Evolutionary conservation across 2,797 vertebrate genomes (phyloP).

Genomic region (Paguma larvata): DNA sequence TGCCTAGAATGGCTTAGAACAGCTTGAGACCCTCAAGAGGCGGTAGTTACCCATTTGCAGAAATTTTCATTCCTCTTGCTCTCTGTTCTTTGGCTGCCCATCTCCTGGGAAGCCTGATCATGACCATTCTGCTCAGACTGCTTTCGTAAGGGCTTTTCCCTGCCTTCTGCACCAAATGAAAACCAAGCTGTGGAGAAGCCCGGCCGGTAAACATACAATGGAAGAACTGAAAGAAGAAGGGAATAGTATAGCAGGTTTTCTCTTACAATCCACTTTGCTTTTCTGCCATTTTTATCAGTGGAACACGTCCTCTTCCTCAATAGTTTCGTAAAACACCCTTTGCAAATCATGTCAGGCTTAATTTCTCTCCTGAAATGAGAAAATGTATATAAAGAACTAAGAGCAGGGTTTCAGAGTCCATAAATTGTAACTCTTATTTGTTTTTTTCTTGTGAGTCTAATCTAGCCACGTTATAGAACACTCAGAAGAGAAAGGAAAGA

Average conservation of each 20-base stretch:
- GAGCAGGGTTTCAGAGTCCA: neutral
- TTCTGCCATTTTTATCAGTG: neutral
- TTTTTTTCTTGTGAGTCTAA: conserved; percentile 21
- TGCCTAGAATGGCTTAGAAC: neutral
- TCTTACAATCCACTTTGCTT: neutral
- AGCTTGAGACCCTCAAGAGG: too few species aligned
- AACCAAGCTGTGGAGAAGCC: neutral
- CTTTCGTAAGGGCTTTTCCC: neutral
- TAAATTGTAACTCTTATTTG: neutral
- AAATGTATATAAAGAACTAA: neutral
- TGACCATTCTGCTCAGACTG: neutral
- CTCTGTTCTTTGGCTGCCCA: neutral
- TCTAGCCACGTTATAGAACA: neutral
- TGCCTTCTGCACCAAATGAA: neutral
- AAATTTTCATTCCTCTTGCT: neutral
- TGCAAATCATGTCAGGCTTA: neutral
- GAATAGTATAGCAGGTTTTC: neutral
- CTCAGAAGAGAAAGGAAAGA: neutral
- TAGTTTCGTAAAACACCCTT: neutral
- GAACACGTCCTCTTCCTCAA: neutral
- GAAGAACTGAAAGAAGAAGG: neutral
- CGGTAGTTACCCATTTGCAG: neutral
- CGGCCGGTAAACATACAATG: neutral
- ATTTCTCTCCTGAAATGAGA: conserved; percentile 28
- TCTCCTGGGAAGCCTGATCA: neutral